Conservation (phyloP, 2,797 vertebrate species). For the Acestrorhynchus altus region DNA sequence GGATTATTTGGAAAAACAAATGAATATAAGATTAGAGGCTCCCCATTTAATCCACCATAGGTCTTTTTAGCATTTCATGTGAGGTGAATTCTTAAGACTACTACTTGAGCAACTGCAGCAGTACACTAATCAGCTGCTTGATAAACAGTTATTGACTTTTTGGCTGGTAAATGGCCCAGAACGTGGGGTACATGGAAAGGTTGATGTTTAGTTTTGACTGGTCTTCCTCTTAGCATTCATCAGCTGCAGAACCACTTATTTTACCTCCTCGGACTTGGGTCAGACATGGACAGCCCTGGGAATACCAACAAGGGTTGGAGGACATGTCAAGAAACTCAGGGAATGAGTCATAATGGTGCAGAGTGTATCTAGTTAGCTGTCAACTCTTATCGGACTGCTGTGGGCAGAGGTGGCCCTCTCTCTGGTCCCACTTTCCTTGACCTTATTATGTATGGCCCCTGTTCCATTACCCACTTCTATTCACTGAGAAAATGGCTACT, state of each 20-base stretch:
- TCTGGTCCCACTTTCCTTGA: constrained; percentile 31
- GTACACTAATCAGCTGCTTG: not conserved
- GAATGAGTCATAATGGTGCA: constrained; percentile 8
- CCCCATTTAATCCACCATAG: not conserved
- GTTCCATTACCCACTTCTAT: constrained; percentile 58
- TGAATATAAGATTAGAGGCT: too few relatives aligned
- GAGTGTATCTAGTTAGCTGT: constrained; percentile 55
- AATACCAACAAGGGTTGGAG: constrained; percentile 11
- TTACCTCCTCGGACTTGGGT: not conserved
- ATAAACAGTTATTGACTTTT: constrained; percentile 11
- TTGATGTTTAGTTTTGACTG: not conserved
- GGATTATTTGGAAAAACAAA: not conserved
- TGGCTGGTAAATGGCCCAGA: not conserved
- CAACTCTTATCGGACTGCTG: constrained; percentile 40
- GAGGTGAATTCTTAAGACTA: not conserved
- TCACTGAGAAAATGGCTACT: constrained; percentile 49
- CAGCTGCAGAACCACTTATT: not conserved
- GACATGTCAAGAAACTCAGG: constrained; percentile 19
- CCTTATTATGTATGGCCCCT: constrained; percentile 54
- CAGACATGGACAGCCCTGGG: not conserved
- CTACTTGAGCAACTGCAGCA: not conserved
- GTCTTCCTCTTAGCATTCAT: not conserved
- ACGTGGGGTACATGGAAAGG: not conserved
- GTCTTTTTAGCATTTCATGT: not conserved
- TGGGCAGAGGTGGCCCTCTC: constrained; percentile 33